Base-by-base conservation (phyloP, 2,113 vertebrate genomes). In the Colistium nudipinnis region DNA sequence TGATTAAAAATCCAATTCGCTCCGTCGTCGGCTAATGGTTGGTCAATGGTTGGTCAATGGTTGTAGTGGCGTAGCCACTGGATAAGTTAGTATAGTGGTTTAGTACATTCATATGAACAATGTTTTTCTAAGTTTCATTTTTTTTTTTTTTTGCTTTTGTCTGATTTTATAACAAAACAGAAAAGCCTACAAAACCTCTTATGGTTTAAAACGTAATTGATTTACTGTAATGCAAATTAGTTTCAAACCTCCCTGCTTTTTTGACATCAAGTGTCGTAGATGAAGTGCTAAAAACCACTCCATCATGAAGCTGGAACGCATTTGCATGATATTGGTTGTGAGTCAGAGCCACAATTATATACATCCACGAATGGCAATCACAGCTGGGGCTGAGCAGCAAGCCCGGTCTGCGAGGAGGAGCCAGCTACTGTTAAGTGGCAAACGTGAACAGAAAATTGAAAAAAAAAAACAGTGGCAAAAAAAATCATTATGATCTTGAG, bases 311-410 rank as follows among this genome's bases (percentile, higher is more conserved):
- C 66, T 70, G 61, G 56, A 33, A 30, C 47, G 13, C 59, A 78
- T 82, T 75, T 76, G 44, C 68, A 66, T 70, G 56, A 78, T 55
- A 63, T 30, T 55, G 14, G 33, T 44, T 64, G 65, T 80, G 82
- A 87, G 70, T 83, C 80, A 87, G 65, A 83, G 14, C 28, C 59
- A 79, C 12, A 1, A 54, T 70, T n/a, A 41, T 75, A 75, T 71
- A 86, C 66, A 73, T 67, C 56, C 45, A 68, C 76, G 64, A 70
- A 38, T 72, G 56, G 76, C 52, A 61, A 52, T 71, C 62, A 80
- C 72, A 83, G 78, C 20, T 14, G 20, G 10, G 51, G 51, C 62
- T 74, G 66, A 84, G 67, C 56, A 19, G 44, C 56, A 33, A 70
- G 67, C 72, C 72, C 64, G n/a, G 65, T 72, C 87, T 79, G 53